phyloP scores from a whole-genome alignment of 2,888 invertebrate genomes.

The Anticlea derivata region DNA sequence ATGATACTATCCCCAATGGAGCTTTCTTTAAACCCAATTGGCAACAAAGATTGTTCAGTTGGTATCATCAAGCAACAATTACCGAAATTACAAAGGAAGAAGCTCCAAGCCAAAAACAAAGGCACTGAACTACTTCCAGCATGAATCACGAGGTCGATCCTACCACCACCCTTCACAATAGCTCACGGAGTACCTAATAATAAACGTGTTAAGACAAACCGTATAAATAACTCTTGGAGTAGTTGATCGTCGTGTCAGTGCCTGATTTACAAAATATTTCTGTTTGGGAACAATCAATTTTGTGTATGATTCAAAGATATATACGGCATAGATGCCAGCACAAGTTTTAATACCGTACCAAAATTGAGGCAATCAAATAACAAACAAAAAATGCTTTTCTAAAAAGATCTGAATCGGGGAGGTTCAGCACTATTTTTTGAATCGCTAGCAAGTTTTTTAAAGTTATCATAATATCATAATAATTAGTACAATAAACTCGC shows the following conservation, averaged over 20 bases:
- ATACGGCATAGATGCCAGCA: slow-evolving; percentile 8
- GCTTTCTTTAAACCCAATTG: too few relatives aligned
- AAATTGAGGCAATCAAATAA: too few relatives aligned
- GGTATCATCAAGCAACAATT: not conserved
- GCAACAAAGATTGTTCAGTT: too few relatives aligned
- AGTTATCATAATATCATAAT: too few relatives aligned
- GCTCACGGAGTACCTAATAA: slow-evolving; percentile 18
- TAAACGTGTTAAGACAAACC: slow-evolving; percentile 32
- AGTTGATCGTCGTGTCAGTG: slow-evolving; percentile 30
- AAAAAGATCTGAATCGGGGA: too few relatives aligned
- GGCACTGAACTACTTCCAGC: slow-evolving; percentile 5
- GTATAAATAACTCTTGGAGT: slow-evolving; percentile 32
- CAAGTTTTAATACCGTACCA: not conserved
- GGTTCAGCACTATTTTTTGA: too few relatives aligned
- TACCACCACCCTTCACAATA: slow-evolving; percentile 20
- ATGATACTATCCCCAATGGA: too few relatives aligned
- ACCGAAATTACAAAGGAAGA: slow-evolving; percentile 1
- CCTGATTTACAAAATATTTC: slow-evolving; percentile 38
- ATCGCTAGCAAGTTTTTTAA: too few relatives aligned
- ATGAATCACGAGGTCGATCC: slow-evolving; percentile 25
- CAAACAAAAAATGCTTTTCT: too few relatives aligned
- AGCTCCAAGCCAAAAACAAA: slow-evolving; percentile 16
- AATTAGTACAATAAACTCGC: too few relatives aligned
- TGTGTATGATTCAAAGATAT: slow-evolving; percentile 14
- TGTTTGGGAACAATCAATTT: slow-evolving; percentile 39